These are phyloP conservation scores for Camponotus floridanus DNA, from an alignment of 1,140 invertebrate species.

Conservation along the genomic window DNA sequence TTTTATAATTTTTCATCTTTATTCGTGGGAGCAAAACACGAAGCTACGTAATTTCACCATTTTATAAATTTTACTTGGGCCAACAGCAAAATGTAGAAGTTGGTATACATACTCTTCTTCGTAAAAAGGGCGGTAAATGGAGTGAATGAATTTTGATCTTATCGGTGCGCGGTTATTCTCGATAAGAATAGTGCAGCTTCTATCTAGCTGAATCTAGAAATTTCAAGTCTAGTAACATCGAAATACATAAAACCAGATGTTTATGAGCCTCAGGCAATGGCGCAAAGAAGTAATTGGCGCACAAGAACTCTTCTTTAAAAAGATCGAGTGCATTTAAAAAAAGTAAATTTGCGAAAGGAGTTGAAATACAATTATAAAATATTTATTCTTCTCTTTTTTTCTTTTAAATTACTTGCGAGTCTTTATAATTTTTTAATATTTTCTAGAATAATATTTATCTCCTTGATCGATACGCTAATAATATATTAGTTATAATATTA, in stretches of 20 bases:
- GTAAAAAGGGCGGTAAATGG: conserved; percentile 46
- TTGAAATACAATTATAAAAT: not conserved
- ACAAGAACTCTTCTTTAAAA: conserved; percentile 1
- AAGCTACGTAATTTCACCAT: not conserved
- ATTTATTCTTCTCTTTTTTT: not conserved
- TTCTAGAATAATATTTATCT: not conserved
- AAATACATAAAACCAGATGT: conserved; percentile 41
- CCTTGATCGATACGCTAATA: not conserved
- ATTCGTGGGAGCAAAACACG: not conserved
- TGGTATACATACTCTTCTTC: conserved; percentile 5
- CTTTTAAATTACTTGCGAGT: not conserved
- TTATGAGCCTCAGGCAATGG: conserved; percentile 39
- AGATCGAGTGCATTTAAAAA: not conserved
- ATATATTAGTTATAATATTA: not conserved
- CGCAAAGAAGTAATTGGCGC: conserved; percentile 37
- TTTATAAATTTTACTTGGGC: conserved; percentile 28
- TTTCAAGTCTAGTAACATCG: not conserved
- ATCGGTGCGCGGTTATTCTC: conserved; percentile 5
- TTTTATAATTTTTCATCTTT: not conserved
- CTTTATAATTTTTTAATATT: not conserved
- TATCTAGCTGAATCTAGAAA: conserved; percentile 34
- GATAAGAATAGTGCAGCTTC: conserved; percentile 12
- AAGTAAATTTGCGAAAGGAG: not conserved
- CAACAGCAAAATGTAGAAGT: not conserved
- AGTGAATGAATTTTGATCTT: conserved; percentile 53